Conservation (phyloP, 2,888 invertebrate species). For the Elmis aenea region DNA sequence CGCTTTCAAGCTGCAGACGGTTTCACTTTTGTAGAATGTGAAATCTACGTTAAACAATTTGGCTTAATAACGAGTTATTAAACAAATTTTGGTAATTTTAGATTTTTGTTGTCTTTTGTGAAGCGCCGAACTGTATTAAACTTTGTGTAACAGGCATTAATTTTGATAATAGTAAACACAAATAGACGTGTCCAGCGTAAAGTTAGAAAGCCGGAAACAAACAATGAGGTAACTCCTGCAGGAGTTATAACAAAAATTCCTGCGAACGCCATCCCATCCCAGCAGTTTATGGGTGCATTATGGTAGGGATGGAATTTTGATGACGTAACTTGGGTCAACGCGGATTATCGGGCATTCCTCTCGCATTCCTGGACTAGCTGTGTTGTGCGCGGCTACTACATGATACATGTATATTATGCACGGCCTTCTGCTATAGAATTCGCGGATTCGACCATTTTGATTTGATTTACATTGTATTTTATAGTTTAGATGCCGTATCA, state of each 20-base stretch:
- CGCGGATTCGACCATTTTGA: conserved; percentile 16
- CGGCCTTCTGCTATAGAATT: conserved; percentile 26
- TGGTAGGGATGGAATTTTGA: conserved; percentile 34
- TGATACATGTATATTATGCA: conserved; percentile 39
- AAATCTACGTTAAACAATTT: too few relatives aligned
- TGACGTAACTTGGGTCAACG: conserved; percentile 39
- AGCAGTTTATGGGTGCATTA: conserved; percentile 16
- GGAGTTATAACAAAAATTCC: conserved; percentile 22
- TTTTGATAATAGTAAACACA: too few relatives aligned
- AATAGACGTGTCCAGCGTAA: conserved; percentile 2
- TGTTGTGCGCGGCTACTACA: conserved; percentile 33
- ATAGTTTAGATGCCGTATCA: too few relatives aligned
- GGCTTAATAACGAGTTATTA: too few relatives aligned
- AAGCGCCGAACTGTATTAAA: too few relatives aligned
- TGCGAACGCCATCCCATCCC: conserved; percentile 15
- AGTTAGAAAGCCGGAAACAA: conserved; percentile 9
- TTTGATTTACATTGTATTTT: too few relatives aligned
- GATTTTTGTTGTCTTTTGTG: too few relatives aligned
- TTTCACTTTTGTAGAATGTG: too few relatives aligned
- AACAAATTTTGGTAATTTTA: too few relatives aligned
- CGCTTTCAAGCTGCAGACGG: too few relatives aligned
- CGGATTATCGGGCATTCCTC: conserved; percentile 43
- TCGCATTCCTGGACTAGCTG: conserved; percentile 34
- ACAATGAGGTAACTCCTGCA: conserved; percentile 18
- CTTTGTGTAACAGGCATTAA: too few relatives aligned